Base-by-base conservation (phyloP, 2,888 invertebrate species). In the Leptopilina syphax region DNA sequence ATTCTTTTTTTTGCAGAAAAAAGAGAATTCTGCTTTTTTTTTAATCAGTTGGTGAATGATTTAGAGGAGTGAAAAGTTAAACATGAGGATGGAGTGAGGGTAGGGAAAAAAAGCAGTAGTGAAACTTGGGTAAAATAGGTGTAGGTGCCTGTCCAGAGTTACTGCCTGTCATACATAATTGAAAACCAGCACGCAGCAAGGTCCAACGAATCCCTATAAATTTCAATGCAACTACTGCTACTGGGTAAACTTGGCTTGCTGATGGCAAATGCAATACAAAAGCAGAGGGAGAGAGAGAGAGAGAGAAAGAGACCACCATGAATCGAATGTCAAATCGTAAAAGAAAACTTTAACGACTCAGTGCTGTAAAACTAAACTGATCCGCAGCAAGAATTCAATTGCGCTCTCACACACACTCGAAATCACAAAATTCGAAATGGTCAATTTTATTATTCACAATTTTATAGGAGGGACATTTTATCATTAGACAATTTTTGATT, bases 131-230 rank as follows among this genome's bases (percentile, higher is more conserved):
- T 81, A 79, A 77, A 80, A 80, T 70, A 63, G 83, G 79, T 81
- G 76, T 70, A 66, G 83, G 79, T 81, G 76, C 79, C 80, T 77
- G 81, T 76, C 70, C 82, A 80, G 81, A 85, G 83, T 85, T 85
- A 85, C 81, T 83, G 80, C 84, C 83, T 83, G 85, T 84, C 85
- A 82, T 86, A 84, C 81, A 82, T 86, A 85, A 86, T 85, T 85
- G 85, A 85, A 85, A 84, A 83, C 83, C 85, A 79, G 83, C 83
- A 84, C 84, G 83, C 84, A 84, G 83, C 79, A 79, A 73, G 82
- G 80, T 83, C 82, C 84, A 70, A 82, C 83, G 81, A 82, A 79
- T 80, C 77, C 81, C 83, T 81, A 85, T 85, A 86, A 86, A 86
- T 86, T 84, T 84, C 82, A 85, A 83, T 82, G 78, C 79, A 81